Percentiles rank a stretch among this genome's conserved stretches.
Evolutionary conservation across 2,113 vertebrate genomes (phyloP).

Genomic region (Prinia subflava): DNA sequence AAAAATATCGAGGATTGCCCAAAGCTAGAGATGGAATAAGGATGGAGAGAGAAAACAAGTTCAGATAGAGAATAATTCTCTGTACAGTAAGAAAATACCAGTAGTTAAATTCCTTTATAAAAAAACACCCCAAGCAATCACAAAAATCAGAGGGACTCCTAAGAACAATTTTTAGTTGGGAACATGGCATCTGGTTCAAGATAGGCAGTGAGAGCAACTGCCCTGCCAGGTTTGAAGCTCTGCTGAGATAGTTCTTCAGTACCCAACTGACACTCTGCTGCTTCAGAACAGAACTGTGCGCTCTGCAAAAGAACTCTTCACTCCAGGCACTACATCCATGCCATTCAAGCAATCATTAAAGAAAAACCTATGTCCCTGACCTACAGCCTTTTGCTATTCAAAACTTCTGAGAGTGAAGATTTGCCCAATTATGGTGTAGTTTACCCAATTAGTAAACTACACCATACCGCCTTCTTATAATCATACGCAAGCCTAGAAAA

Average conservation of each 20-base stretch:
- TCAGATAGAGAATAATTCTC: background rate
- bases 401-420: background rate
- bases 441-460: background rate
- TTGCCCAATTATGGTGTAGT: no score
- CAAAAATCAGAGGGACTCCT: background rate
- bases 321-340: background rate
- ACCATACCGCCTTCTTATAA: background rate
- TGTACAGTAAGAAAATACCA: background rate
- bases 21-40: slow-evolving; percentile 74
- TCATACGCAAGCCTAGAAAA: background rate
- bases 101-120: background rate
- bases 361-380: background rate
- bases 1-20: slow-evolving; percentile 93
- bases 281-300: background rate
- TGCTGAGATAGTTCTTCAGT: background rate
- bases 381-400: background rate
- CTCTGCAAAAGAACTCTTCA: background rate
- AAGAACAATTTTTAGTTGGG: background rate
- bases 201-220: background rate
- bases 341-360: background rate
- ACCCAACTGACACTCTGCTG: background rate
- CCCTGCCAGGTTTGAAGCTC: background rate
- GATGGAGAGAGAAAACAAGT: background rate
- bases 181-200: background rate
- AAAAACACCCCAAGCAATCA: background rate